A percentile compares a stretch with the other conserved stretches of the same genome.
Conservation (phyloP, 2,113 vertebrate genomes). For the Mixornis gularis region DNA sequence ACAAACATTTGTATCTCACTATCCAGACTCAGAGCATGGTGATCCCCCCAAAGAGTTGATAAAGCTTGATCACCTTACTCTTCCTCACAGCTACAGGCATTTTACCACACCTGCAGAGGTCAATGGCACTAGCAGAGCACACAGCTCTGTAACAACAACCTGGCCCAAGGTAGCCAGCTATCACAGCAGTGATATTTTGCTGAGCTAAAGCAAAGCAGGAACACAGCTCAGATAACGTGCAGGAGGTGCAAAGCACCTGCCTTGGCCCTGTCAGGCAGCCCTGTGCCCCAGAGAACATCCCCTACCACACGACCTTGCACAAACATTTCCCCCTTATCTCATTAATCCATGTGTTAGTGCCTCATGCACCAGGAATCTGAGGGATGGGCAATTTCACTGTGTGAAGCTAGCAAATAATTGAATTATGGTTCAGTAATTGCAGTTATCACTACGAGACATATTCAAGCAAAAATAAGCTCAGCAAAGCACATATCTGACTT, state of each 20-base stretch:
- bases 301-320: neutral
- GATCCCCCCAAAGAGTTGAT: neutral
- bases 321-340: neutral
- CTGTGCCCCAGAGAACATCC: neutral
- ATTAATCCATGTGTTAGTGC: neutral
- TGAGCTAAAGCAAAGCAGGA: neutral
- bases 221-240: rapidly evolving
- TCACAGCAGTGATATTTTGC: neutral
- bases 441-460: constrained; percentile 26
- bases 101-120: neutral
- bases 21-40: neutral
- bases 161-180: neutral
- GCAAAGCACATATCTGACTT: constrained; percentile 19
- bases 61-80: neutral
- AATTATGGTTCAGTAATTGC: constrained; percentile 56
- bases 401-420: constrained; percentile 43
- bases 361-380: neutral
- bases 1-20: neutral
- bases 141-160: neutral
- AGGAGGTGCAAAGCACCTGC: neutral
- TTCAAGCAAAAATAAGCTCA: constrained; percentile 38
- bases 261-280: neutral
- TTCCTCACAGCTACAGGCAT: neutral
- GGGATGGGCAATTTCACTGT: neutral
- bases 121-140: neutral